phyloP scores from a whole-genome alignment of 2,113 vertebrate species.

The Pollachius pollachius region DNA sequence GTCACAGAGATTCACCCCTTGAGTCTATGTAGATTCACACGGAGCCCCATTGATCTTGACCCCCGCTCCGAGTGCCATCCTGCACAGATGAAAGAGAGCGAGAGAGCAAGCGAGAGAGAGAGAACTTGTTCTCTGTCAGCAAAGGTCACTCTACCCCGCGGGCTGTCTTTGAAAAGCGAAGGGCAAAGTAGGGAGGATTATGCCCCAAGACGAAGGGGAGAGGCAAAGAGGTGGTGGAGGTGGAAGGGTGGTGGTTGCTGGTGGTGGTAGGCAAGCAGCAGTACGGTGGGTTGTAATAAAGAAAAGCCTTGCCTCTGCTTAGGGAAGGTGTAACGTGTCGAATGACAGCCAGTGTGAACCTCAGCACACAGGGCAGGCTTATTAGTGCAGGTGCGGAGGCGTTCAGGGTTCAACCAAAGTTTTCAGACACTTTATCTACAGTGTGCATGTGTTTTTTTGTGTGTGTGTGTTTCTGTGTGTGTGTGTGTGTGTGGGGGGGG shows the following conservation, averaged over 20 bases:
- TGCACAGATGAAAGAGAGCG: constrained; percentile 73
- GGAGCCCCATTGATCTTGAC: constrained; percentile 77
- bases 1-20: constrained; percentile 69
- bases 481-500: background rate
- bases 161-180: constrained; percentile 77
- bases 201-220: constrained; percentile 37
- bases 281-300: constrained; percentile 59
- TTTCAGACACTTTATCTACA: constrained; percentile 24
- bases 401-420: constrained; percentile 40
- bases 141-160: constrained; percentile 75
- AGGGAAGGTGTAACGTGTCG: background rate
- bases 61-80: constrained; percentile 67
- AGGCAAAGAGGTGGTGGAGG: constrained; percentile 35
- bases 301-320: constrained; percentile 30
- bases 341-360: constrained; percentile 50
- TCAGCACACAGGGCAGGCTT: constrained; percentile 46
- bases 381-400: constrained; percentile 32
- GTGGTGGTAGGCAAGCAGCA: constrained; percentile 22
- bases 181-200: constrained; percentile 72
- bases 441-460: too few relatives aligned
- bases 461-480: background rate
- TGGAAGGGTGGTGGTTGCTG: too few relatives aligned
- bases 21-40: constrained; percentile 70
- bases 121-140: constrained; percentile 75
- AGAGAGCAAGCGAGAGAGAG: constrained; percentile 59